A percentile compares a stretch with the other conserved stretches of the same genome.
Evolutionary conservation across 2,888 invertebrate species (phyloP).

Genomic region (Apamea crenata): DNA sequence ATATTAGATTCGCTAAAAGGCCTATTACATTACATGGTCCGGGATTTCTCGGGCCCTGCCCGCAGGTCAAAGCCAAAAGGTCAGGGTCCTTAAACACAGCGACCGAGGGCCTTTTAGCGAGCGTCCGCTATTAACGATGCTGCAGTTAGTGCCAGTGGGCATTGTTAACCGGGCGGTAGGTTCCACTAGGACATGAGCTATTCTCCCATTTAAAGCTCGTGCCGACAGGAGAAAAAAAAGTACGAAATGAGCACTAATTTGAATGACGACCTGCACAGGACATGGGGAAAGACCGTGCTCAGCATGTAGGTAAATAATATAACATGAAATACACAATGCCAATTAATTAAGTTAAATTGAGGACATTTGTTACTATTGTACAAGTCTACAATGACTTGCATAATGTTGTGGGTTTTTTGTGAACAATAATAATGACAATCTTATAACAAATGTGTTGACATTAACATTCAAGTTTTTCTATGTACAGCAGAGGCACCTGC

Average conservation of each 20-base stretch:
- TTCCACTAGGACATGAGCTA: background rate
- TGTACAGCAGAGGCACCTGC: background rate
- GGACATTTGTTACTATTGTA: slow-evolving; percentile 34
- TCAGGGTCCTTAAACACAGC: no score
- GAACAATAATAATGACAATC: slow-evolving; percentile 24
- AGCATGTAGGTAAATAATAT: background rate
- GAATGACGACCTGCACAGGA: background rate
- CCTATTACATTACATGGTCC: no score
- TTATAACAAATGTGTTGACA: slow-evolving; percentile 8
- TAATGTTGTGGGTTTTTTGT: slow-evolving; percentile 6
- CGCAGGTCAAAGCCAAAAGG: no score
- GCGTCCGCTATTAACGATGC: background rate
- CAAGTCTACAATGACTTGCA: slow-evolving; percentile 43
- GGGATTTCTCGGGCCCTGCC: no score
- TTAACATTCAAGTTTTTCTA: slow-evolving; percentile 16
- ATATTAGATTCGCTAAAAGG: no score
- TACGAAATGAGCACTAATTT: background rate
- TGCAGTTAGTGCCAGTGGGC: background rate
- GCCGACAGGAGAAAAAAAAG: background rate
- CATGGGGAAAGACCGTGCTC: background rate
- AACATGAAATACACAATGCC: slow-evolving; percentile 12
- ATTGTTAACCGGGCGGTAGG: background rate
- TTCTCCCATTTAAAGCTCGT: background rate
- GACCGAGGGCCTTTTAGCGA: background rate
- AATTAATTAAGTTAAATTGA: slow-evolving; percentile 29